Conservation (phyloP, 2,888 invertebrate genomes). For the Hypomecis punctinalis region DNA sequence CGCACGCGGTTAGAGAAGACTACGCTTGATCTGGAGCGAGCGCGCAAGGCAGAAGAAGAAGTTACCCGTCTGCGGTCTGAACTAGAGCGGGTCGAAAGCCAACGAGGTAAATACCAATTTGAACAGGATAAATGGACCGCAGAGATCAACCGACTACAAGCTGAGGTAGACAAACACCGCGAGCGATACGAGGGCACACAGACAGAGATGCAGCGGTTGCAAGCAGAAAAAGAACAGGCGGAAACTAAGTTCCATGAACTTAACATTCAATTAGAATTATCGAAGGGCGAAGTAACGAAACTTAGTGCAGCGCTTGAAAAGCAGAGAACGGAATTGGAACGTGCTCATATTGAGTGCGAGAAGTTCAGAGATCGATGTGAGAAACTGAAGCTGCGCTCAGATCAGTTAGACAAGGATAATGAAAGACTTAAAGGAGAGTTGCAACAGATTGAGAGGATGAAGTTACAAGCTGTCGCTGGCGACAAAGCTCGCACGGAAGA, state of each 20-base stretch:
- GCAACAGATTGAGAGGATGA: constrained; percentile 90
- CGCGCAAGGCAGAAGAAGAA: constrained; percentile 89
- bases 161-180: constrained; percentile 89
- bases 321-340: constrained; percentile 91
- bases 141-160: constrained; percentile 91
- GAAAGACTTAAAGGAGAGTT: constrained; percentile 79
- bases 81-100: constrained; percentile 90
- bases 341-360: constrained; percentile 94
- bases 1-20: constrained; percentile 93
- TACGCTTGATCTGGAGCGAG: constrained; percentile 90
- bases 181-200: constrained; percentile 91
- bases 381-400: constrained; percentile 90
- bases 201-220: constrained; percentile 89
- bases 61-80: constrained; percentile 88
- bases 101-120: constrained; percentile 86
- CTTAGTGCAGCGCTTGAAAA: constrained; percentile 90
- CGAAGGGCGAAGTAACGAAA: constrained; percentile 91
- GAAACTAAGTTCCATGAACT: constrained; percentile 90
- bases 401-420: constrained; percentile 87
- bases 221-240: constrained; percentile 87
- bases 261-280: constrained; percentile 91
- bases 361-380: constrained; percentile 95
- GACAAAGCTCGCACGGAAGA: constrained; percentile 88
- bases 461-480: constrained; percentile 87
- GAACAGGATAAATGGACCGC: constrained; percentile 83